Conservation (phyloP, 1,140 invertebrate genomes). For the Calycopis cecrops region DNA sequence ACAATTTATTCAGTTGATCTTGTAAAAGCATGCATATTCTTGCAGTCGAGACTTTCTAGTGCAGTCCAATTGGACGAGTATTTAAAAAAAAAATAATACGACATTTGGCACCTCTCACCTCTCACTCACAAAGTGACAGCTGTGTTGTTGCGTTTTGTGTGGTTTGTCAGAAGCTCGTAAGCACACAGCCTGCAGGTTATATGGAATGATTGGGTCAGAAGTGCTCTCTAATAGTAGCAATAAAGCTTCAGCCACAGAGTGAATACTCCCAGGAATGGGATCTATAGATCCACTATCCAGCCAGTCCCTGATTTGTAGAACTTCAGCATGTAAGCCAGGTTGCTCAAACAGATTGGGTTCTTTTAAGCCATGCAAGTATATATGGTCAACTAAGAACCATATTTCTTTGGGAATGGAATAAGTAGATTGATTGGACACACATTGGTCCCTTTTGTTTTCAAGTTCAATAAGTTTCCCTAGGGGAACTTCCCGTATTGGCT, state of each 20-base stretch:
- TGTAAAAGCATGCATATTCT: too few species aligned
- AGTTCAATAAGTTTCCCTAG: conserved; percentile 86
- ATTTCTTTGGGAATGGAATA: conserved; percentile 82
- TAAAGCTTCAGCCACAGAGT: conserved; percentile 95
- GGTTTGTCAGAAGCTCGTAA: conserved; percentile 86
- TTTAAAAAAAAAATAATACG: too few species aligned
- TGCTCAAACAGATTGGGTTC: conserved; percentile 90
- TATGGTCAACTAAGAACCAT: conserved; percentile 93
- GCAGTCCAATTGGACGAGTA: too few species aligned
- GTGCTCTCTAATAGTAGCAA: conserved; percentile 92
- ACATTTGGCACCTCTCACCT: too few species aligned
- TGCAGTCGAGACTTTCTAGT: too few species aligned
- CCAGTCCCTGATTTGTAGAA: conserved; percentile 91
- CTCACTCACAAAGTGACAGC: too few species aligned
- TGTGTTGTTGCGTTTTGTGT: too few species aligned
- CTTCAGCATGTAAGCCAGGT: conserved; percentile 85
- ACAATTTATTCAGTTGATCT: too few species aligned
- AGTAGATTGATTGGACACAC: conserved; percentile 57
- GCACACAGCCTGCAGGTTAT: conserved; percentile 85
- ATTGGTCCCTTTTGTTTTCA: conserved; percentile 74
- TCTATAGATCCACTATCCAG: conserved; percentile 83
- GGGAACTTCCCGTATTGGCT: conserved; percentile 87
- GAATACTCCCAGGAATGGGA: conserved; percentile 86
- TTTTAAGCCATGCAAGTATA: conserved; percentile 90
- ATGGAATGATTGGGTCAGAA: conserved; percentile 94